These are phyloP conservation scores for Apomyelois bistriatella DNA, from an alignment of 2,888 invertebrate species.

Conservation along the genomic window DNA sequence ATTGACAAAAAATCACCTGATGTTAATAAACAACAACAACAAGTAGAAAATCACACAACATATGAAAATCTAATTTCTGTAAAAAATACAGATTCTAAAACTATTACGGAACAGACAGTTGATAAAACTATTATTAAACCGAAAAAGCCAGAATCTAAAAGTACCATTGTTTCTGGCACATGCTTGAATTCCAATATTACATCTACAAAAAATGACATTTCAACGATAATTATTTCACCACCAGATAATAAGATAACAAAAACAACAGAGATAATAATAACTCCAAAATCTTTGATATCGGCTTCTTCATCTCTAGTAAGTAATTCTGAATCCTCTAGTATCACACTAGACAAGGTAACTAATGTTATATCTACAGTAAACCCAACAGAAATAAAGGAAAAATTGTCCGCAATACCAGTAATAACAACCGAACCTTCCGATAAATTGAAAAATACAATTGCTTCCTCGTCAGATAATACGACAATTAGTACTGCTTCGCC, in stretches of 20 bases:
- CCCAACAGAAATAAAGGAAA: conserved; percentile 1
- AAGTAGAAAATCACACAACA: conserved; percentile 40
- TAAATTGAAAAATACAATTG: background rate
- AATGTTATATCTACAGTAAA: background rate
- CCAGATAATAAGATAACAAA: background rate
- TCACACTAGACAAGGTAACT: conserved; percentile 12
- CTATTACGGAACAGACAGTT: background rate
- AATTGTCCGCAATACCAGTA: background rate
- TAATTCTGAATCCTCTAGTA: conserved; percentile 6
- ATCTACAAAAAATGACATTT: background rate
- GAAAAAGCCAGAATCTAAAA: background rate
- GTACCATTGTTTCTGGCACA: background rate
- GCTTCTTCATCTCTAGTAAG: conserved; percentile 1
- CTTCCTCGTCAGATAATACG: background rate
- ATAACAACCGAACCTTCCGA: conserved; percentile 1
- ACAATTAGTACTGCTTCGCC: background rate
- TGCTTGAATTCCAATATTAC: background rate
- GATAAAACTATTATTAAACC: background rate
- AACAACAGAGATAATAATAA: background rate
- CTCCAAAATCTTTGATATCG: conserved; percentile 15
- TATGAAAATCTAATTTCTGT: background rate
- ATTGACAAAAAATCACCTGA: background rate
- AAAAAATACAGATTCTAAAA: background rate
- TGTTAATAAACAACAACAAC: conserved; percentile 38
- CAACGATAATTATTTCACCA: background rate